Conservation (phyloP, 2,888 invertebrate genomes). For the Cosmia trapezina region DNA sequence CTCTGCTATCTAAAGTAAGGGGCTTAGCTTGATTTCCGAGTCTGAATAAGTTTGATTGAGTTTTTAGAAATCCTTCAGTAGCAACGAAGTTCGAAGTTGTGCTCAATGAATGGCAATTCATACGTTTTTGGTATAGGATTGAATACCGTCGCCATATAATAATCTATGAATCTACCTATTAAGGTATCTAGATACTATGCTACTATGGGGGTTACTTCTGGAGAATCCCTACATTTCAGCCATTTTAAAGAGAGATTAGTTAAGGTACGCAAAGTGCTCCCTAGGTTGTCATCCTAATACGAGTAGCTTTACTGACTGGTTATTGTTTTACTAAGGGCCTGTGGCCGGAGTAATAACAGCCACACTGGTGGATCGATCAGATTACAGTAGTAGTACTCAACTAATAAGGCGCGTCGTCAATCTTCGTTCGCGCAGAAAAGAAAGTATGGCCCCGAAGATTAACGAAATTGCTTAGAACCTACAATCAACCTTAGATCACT, state of each 20-base stretch:
- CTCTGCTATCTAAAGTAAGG: not conserved
- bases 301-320: not conserved
- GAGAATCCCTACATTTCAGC: not conserved
- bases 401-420: no score
- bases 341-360: no score
- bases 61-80: conserved; percentile 5
- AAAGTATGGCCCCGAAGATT: no score
- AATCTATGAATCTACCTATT: not conserved
- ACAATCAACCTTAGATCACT: no score
- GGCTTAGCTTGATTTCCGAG: conserved; percentile 3
- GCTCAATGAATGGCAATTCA: not conserved
- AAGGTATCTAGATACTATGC: not conserved
- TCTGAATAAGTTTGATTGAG: not conserved
- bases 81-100: not conserved
- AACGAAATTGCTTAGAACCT: no score
- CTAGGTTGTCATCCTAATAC: no score
- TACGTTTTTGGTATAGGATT: not conserved
- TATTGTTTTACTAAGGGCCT: not conserved
- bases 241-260: not conserved
- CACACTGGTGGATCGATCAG: no score
- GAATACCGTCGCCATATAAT: not conserved
- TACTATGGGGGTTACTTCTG: not conserved
- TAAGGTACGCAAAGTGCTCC: no score
- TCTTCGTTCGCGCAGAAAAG: no score
- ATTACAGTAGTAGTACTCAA: no score